Evolutionary conservation across 2,888 invertebrate species (phyloP).

Genomic region (Luffia ferchaultella): DNA sequence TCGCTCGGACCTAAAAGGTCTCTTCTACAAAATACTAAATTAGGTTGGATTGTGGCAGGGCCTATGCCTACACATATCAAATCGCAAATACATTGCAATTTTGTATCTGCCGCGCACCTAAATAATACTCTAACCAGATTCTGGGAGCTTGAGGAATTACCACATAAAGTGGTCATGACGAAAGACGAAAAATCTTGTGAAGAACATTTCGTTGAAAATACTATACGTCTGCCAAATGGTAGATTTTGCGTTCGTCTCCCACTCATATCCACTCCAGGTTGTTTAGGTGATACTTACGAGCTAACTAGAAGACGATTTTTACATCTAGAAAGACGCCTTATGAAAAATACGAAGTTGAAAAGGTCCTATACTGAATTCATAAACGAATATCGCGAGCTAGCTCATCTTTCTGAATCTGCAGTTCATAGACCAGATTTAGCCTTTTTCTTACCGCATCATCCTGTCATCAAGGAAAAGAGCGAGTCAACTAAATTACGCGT

Average conservation of each 20-base stretch:
- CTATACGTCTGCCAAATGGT: constrained; percentile 12
- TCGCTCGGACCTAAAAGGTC: too few relatives aligned
- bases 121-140: too few relatives aligned
- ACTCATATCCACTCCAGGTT: constrained; percentile 12
- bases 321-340: constrained; percentile 13
- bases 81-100: constrained; percentile 3
- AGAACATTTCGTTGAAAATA: constrained; percentile 12
- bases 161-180: constrained; percentile 10
- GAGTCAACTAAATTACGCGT: constrained; percentile 6
- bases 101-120: constrained; percentile 13
- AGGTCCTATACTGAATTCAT: constrained; percentile 13
- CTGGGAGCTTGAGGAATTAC: too few relatives aligned
- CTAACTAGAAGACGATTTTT: constrained; percentile 14
- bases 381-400: constrained; percentile 9
- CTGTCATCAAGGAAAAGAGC: constrained; percentile 6
- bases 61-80: background rate
- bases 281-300: constrained; percentile 11
- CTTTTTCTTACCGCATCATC: constrained; percentile 9
- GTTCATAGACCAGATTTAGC: background rate
- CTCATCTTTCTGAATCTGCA: constrained; percentile 10
- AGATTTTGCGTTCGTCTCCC: constrained; percentile 13
- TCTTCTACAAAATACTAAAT: constrained; percentile 13
- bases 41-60: constrained; percentile 19
- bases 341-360: constrained; percentile 10
- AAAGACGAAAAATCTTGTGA: too few relatives aligned